These are phyloP conservation scores for Cetoscarus ocellatus DNA, from an alignment of 2,797 vertebrate genomes.

Conservation along the genomic window DNA sequence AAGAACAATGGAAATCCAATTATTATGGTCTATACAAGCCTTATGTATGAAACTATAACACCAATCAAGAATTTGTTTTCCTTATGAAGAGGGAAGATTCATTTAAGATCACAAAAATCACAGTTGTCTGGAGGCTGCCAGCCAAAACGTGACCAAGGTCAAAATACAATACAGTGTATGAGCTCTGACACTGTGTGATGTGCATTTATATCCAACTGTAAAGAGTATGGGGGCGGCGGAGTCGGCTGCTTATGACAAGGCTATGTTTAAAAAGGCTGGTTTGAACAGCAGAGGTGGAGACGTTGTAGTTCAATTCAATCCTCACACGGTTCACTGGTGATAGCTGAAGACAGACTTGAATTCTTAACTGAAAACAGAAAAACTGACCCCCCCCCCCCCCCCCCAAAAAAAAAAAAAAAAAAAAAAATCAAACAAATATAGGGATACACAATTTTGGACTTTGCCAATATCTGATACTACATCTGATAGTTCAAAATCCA, in stretches of 20 bases:
- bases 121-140: background rate
- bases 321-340: background rate
- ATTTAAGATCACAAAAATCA: background rate
- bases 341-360: too few species aligned
- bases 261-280: conserved; percentile 3
- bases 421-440: too few species aligned
- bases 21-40: background rate
- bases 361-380: too few species aligned
- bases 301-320: background rate
- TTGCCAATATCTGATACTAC: too few species aligned
- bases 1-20: background rate
- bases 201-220: background rate
- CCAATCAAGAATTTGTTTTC: background rate
- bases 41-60: background rate
- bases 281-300: background rate
- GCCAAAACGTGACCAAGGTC: background rate
- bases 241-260: background rate
- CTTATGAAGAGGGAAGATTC: background rate
- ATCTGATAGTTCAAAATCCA: too few species aligned
- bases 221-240: background rate
- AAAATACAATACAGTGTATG: background rate
- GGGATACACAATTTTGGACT: too few species aligned
- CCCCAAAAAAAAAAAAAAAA: too few species aligned
- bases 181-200: background rate
- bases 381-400: too few species aligned